phyloP scores from a whole-genome alignment of 2,888 invertebrate genomes.

The Phymatocera aterrima region DNA sequence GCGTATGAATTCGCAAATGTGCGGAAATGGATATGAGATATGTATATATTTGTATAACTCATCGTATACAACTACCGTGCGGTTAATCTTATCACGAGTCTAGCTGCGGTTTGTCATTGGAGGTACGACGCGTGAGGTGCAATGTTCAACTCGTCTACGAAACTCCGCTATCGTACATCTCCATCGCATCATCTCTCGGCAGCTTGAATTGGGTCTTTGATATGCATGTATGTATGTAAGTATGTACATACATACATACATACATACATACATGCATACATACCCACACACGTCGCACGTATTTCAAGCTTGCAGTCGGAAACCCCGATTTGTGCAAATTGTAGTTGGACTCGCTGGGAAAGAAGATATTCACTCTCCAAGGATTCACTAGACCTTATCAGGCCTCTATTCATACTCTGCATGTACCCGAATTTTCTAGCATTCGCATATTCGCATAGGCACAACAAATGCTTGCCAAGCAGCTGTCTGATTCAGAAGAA shows the following conservation, averaged over 20 bases:
- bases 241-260: neutral
- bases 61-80: neutral
- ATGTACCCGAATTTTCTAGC: too few relatives aligned
- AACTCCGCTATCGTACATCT: constrained; percentile 12
- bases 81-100: constrained; percentile 26
- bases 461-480: too few relatives aligned
- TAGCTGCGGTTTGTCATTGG: neutral
- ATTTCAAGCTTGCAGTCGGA: too few relatives aligned
- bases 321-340: too few relatives aligned
- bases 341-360: too few relatives aligned
- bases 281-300: too few relatives aligned
- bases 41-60: neutral
- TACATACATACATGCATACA: neutral
- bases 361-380: too few relatives aligned
- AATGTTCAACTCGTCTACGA: constrained; percentile 11
- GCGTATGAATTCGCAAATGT: constrained; percentile 9
- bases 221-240: neutral
- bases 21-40: neutral
- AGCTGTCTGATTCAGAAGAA: too few relatives aligned
- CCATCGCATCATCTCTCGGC: constrained; percentile 10
- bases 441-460: too few relatives aligned
- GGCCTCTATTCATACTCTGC: too few relatives aligned
- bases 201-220: neutral
- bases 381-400: too few relatives aligned
- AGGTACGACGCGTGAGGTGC: neutral